Conservation (phyloP, 2,888 invertebrate species). For the Thereva nobilitata region DNA sequence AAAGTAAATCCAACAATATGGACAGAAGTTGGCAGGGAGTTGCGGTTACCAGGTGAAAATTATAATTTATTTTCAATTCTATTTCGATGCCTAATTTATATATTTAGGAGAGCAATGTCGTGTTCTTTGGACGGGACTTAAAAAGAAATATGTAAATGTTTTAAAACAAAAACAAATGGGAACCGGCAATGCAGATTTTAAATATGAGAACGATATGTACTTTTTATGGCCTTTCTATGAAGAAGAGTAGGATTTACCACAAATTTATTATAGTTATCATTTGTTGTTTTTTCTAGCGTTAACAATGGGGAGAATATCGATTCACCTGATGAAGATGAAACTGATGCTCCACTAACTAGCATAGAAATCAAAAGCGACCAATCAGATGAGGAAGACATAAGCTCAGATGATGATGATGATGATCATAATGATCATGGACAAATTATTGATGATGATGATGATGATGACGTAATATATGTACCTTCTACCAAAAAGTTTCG, state of each 20-base stretch:
- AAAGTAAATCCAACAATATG: constrained; percentile 8
- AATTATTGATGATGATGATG: background rate
- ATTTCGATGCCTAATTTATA: background rate
- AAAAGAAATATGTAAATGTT: constrained; percentile 1
- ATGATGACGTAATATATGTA: constrained; percentile 2
- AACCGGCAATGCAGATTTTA: background rate
- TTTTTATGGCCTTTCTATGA: constrained; percentile 15
- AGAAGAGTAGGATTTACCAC: background rate
- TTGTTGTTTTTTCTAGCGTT: background rate
- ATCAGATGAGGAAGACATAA: too few relatives aligned
- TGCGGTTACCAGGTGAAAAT: constrained; percentile 12
- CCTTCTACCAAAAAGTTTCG: background rate
- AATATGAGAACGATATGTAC: constrained; percentile 11
- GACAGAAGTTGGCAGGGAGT: constrained; percentile 12
- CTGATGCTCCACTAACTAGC: too few relatives aligned
- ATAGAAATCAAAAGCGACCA: too few relatives aligned
- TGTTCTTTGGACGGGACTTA: constrained; percentile 6
- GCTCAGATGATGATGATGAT: constrained; percentile 10
- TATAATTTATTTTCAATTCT: background rate
- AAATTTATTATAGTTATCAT: background rate
- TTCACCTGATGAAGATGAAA: too few relatives aligned
- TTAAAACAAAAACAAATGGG: background rate
- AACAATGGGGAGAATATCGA: too few relatives aligned
- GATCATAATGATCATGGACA: background rate
- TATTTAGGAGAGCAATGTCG: constrained; percentile 4